Conservation (phyloP, 2,797 vertebrate genomes). For the Chrosomus eos region DNA sequence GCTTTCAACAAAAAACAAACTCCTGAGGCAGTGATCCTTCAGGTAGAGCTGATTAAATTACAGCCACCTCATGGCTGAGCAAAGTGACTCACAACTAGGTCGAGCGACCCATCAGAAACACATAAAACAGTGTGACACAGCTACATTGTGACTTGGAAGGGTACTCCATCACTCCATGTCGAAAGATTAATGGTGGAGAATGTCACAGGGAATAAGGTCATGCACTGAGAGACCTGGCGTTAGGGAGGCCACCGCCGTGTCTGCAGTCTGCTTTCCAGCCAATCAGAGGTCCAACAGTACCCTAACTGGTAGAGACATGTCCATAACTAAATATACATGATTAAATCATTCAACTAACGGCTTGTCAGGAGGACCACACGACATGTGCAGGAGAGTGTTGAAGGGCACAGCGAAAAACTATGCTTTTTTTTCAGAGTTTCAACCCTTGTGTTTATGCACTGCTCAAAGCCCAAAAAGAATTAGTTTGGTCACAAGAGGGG, state of each 20-base stretch:
- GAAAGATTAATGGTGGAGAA: conserved; percentile 81
- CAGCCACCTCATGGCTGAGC: conserved; percentile 56
- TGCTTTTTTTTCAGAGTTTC: background rate
- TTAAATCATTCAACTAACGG: background rate
- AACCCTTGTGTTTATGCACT: conserved; percentile 37
- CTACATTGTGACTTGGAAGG: conserved; percentile 71
- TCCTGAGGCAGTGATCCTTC: conserved; percentile 45
- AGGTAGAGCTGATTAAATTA: conserved; percentile 62
- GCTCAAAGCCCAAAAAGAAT: conserved; percentile 44
- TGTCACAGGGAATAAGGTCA: conserved; percentile 82
- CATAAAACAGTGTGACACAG: conserved; percentile 69
- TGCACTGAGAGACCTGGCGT: conserved; percentile 70
- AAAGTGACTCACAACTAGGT: conserved; percentile 55
- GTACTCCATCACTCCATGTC: conserved; percentile 73
- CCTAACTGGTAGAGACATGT: too few species aligned
- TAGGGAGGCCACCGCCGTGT: conserved; percentile 43
- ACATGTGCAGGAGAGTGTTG: conserved; percentile 31
- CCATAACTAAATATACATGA: background rate
- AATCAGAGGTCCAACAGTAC: conserved; percentile 58
- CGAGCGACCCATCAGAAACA: conserved; percentile 63
- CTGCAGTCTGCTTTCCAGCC: conserved; percentile 61
- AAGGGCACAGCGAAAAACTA: conserved; percentile 12
- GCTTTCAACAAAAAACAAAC: conserved; percentile 41
- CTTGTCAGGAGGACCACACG: background rate
- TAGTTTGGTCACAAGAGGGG: conserved; percentile 49